Evolutionary conservation across 2,888 invertebrate species (phyloP), one percentile per base, ranked within the genome.

Genomic region (Cephus spinipes): DNA sequence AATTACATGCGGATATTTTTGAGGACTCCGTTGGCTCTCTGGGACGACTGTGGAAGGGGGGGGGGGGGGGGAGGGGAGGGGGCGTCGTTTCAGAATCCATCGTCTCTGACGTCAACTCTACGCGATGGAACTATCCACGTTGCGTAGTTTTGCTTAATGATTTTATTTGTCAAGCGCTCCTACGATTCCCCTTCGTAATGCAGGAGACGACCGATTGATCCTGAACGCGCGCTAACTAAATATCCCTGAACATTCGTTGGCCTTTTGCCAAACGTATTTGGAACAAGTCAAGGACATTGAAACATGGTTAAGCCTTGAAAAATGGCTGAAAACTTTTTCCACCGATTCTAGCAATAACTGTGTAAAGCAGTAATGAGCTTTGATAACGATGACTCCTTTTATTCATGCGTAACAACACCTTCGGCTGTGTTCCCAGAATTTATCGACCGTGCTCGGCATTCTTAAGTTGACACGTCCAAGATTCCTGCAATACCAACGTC

Each of bases 61-160:
- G 31, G 30, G 12, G 69, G n/a, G 69, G 23, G 0, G 31, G 30
- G 12, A 1, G 31, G n/a, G 30, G n/a, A 3, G 12, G 23, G 69
- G 71, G 30, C 23, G 9, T 55, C 40, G 73, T 84, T 85, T 83
- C 85, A 79, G 34, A 74, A 74, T 4, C 73, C 76, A 12, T 12
- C 55, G 36, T 34, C 71, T 12, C 31, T 80, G 81, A 86, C 86
- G 85, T 85, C 81, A 82, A 31, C 34, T 6, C 32, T 11, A 30
- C 34, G 33, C 80, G 81, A 82, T 86, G 77, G 78, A 83, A 83
- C 82, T 81, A 85, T 85, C 76, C 80, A 35, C 71, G 73, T 80
- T 11, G 75, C 73, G 80, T 82, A 85, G 85, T 86, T 82, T 78
- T 80, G 79, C 78, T 80, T 82, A 78, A 86, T 85, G 81, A 81